Evolutionary conservation across 1,140 invertebrate genomes (phyloP).

Genomic region (Dendroctonus ponderosae): DNA sequence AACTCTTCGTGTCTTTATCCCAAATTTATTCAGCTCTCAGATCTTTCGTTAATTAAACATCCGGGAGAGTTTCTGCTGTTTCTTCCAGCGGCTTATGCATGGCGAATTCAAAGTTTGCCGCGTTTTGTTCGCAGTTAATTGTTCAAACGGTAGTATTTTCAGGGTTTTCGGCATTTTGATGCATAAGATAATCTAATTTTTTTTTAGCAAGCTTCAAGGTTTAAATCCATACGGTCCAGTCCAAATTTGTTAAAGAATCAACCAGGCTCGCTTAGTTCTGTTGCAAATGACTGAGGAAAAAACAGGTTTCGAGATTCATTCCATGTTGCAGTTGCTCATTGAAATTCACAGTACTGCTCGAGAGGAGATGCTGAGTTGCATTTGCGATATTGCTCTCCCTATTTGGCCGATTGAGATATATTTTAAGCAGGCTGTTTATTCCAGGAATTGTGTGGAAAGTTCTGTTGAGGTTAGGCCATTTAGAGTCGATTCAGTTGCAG

Average conservation of each 20-base stretch:
- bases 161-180: too few relatives aligned
- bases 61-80: conserved; percentile 31
- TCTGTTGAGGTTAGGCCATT: not conserved
- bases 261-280: too few relatives aligned
- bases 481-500: not conserved
- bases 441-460: not conserved
- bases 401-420: conserved; percentile 11
- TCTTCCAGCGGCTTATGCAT: not conserved
- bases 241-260: too few relatives aligned
- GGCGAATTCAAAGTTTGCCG: not conserved
- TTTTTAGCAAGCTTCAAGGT: too few relatives aligned
- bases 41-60: conserved; percentile 49
- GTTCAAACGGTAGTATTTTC: too few relatives aligned
- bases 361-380: conserved; percentile 6
- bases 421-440: conserved; percentile 17
- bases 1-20: conserved; percentile 42
- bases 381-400: conserved; percentile 10
- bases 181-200: too few relatives aligned
- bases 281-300: too few relatives aligned
- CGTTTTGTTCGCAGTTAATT: too few relatives aligned
- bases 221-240: too few relatives aligned
- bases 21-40: conserved; percentile 44
- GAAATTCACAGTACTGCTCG: conserved; percentile 18
- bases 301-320: not conserved
- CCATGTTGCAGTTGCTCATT: conserved; percentile 19